A percentile compares a stretch with the other conserved stretches of the same genome.
Conservation (phyloP, 2,797 vertebrate species). For the Odontamblyopus rebecca region DNA sequence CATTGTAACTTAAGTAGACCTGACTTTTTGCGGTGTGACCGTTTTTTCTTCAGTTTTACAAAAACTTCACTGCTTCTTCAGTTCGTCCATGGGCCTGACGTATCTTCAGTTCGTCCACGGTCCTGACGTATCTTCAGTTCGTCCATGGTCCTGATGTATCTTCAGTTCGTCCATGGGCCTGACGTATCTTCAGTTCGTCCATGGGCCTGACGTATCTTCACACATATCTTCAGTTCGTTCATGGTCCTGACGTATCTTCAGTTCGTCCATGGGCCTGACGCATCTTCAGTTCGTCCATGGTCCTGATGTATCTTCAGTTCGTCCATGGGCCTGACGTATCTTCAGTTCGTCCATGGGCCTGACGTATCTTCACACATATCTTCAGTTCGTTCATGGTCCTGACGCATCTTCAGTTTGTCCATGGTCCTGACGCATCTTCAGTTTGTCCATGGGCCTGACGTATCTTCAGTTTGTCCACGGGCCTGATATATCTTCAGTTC, state of each 20-base stretch:
- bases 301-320: constrained; percentile 6
- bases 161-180: no score
- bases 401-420: no score
- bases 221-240: neutral
- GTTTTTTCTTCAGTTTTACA: constrained; percentile 5
- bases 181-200: constrained; percentile 16
- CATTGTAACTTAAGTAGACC: neutral
- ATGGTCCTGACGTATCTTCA: no score
- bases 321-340: constrained; percentile 12
- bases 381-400: no score
- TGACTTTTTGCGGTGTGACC: neutral
- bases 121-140: neutral
- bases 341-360: no score
- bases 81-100: constrained; percentile 14
- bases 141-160: no score
- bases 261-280: no score
- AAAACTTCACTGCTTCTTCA: constrained; percentile 13
- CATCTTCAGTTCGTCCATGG: no score
- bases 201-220: constrained; percentile 1
- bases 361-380: no score
- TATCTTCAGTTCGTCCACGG: constrained; percentile 19
- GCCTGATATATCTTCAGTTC: neutral
- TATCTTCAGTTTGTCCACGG: constrained; percentile 2
- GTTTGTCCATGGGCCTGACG: constrained; percentile 11
- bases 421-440: constrained; percentile 5